Conservation (phyloP, 2,888 invertebrate genomes). For the Volucella inflata region DNA sequence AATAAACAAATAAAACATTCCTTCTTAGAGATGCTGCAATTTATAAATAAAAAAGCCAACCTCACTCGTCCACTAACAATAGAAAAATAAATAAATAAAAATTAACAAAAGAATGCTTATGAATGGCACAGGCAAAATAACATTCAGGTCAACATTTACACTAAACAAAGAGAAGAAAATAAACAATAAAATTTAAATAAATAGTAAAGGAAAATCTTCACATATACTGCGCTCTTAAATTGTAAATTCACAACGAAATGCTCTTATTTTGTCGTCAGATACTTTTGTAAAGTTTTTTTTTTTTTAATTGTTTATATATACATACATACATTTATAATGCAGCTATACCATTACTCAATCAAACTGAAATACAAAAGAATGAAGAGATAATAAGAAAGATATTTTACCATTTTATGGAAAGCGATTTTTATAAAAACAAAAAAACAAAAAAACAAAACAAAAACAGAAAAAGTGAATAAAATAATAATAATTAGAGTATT, state of each 20-base stretch:
- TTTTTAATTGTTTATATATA: constrained; percentile 18
- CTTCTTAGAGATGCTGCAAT: constrained; percentile 52
- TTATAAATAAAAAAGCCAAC: constrained; percentile 37
- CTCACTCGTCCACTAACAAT: constrained; percentile 66
- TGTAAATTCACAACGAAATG: constrained; percentile 70
- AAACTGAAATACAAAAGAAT: constrained; percentile 29
- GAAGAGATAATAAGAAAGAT: constrained; percentile 15
- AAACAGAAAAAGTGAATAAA: constrained; percentile 19
- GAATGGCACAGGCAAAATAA: constrained; percentile 41
- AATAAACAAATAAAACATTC: constrained; percentile 64
- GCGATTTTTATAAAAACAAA: constrained; percentile 45
- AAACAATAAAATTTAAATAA: constrained; percentile 15
- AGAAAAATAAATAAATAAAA: constrained; percentile 29
- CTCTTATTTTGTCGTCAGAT: constrained; percentile 55
- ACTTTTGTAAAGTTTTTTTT: constrained; percentile 5
- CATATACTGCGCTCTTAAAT: constrained; percentile 50
- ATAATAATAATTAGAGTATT: constrained; percentile 55
- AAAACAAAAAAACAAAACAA: constrained; percentile 27
- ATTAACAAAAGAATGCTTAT: constrained; percentile 27
- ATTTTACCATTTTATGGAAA: constrained; percentile 41
- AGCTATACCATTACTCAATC: constrained; percentile 63
- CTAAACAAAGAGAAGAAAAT: constrained; percentile 25
- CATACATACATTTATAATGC: constrained; percentile 26
- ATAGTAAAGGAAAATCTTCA: constrained; percentile 29
- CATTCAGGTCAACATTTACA: constrained; percentile 68